Percentiles rank a stretch among this genome's conserved stretches.
Conservation (phyloP, 2,113 vertebrate genomes). For the Triplophysa tibetana region DNA sequence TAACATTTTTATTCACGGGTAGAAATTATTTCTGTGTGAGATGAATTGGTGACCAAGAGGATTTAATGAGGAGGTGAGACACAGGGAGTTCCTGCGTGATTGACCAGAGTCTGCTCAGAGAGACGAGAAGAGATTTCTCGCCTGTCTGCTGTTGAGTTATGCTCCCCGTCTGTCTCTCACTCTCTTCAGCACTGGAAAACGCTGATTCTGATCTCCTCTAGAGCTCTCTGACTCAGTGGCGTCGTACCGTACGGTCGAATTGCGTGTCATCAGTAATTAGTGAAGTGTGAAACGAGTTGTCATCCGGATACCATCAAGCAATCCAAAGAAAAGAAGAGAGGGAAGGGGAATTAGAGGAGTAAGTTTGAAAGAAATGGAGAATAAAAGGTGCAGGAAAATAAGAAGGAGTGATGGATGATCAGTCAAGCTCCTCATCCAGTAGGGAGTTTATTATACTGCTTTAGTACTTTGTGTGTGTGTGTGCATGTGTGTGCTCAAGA, state of each 20-base stretch:
- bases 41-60: constrained; percentile 8
- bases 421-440: constrained; percentile 35
- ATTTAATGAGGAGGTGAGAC: constrained; percentile 35
- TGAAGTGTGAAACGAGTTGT: constrained; percentile 58
- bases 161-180: not conserved
- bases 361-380: constrained; percentile 30
- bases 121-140: constrained; percentile 35
- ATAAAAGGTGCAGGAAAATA: constrained; percentile 30
- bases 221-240: constrained; percentile 39
- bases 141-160: constrained; percentile 38
- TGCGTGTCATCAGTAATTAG: constrained; percentile 56
- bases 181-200: constrained; percentile 13
- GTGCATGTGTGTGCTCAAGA: not conserved
- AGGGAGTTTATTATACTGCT: constrained; percentile 16
- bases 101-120: constrained; percentile 4
- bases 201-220: constrained; percentile 45
- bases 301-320: constrained; percentile 48
- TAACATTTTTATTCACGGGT: not conserved
- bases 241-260: constrained; percentile 38
- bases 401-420: constrained; percentile 47
- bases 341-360: constrained; percentile 25
- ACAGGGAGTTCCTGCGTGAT: constrained; percentile 9
- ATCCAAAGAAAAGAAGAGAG: constrained; percentile 11
- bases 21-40: not conserved
- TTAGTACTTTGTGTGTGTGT: constrained; percentile 27